Base-by-base conservation (phyloP, 2,797 vertebrate genomes). In the Galago senegalensis region DNA sequence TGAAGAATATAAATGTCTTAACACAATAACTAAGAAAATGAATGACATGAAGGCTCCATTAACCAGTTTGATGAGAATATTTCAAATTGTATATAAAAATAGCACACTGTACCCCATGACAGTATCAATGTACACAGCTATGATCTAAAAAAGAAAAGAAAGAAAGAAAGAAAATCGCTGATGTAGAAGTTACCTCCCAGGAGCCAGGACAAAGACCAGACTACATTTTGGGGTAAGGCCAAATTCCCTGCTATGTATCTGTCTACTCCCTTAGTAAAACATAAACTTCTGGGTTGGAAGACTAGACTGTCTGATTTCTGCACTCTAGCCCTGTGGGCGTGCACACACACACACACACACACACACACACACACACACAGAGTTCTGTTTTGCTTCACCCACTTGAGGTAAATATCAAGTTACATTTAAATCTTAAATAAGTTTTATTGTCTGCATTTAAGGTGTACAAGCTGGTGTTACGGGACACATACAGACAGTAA, bases 351-450 rank as follows among this genome's bases (percentile, higher is more conserved):
- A n/a, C n/a, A n/a, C n/a, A n/a, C n/a, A 67, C 31, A 18, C 29
- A 27, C 34, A 73, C 37, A 73, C 29, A 75, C 7, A 76, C 43
- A 72, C 17, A 73, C 34, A 29, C 3, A 25, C 53, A 56, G 20
- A 16, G 46, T 69, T 75, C 29, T 60, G 56, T 25, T 82, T 69
- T 77, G 43, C 34, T 87, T 70, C 46, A 37, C 25, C 12, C n/a
- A 63, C 56, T 83, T 56, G 17, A 73, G 58, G 84, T 73, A 84
- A 91, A 60, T 43, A 76, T 58, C 83, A 81, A 81, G 31, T 85
- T 92, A 46, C 20, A 53, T 80, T 90, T 63, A 16, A 90, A 73
- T 87, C 53, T 77, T 7, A 23, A 77, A n/a, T 77, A 77, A 2
- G 34, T 80, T 58, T 37, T 37, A n/a, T 34, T 58, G n/a, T 25